phyloP scores from a whole-genome alignment of 2,888 invertebrate species.

The Eristalinus aeneus region DNA sequence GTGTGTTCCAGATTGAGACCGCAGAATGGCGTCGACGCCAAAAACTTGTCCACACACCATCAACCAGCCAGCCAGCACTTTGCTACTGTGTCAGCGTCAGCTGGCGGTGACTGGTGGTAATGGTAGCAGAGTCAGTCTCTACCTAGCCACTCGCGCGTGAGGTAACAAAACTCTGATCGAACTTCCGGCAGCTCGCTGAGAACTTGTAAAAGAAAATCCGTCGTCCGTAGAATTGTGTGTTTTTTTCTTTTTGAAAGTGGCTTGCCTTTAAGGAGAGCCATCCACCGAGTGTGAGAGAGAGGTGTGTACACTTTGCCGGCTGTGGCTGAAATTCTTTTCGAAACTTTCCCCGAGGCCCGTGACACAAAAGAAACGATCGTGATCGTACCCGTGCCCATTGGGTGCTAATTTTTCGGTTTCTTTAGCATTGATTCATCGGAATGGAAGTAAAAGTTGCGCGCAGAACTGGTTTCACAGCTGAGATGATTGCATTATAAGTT shows the following conservation, averaged over 20 bases:
- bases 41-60: conserved; percentile 41
- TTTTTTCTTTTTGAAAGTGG: conserved; percentile 39
- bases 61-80: neutral
- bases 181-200: conserved; percentile 37
- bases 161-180: conserved; percentile 42
- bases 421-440: conserved; percentile 9
- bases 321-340: conserved; percentile 4
- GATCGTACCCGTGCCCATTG: neutral
- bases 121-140: conserved; percentile 56
- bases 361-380: neutral
- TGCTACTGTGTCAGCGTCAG: neutral
- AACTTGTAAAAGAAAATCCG: conserved; percentile 21
- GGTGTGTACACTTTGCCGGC: conserved; percentile 41
- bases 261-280: neutral
- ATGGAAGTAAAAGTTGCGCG: conserved; percentile 56
- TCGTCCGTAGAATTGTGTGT: neutral
- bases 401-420: conserved; percentile 14
- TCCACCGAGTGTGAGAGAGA: neutral
- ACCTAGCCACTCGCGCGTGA: conserved; percentile 59
- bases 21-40: conserved; percentile 25
- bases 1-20: conserved; percentile 60
- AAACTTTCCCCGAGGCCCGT: conserved; percentile 51
- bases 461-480: conserved; percentile 36
- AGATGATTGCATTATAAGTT: neutral
- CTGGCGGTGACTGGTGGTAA: conserved; percentile 24